These are phyloP conservation scores for Chascanopsetta lugubris DNA, from an alignment of 2,113 vertebrate genomes.

Conservation along the genomic window DNA sequence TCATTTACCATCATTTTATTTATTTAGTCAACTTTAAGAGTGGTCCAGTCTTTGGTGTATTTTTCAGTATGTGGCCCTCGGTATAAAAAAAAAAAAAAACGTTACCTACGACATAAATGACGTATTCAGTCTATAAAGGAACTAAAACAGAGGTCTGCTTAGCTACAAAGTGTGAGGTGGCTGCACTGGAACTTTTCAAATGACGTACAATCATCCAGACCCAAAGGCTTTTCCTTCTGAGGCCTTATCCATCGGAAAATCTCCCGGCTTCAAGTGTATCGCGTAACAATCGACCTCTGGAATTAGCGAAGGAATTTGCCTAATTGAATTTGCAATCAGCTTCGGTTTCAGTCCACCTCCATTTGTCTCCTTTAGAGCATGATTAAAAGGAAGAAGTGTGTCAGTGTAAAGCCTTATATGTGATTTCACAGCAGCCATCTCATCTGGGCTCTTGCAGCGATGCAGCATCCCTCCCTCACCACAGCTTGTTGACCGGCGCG, in stretches of 20 bases:
- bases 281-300: constrained; percentile 61
- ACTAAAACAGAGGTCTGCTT: background rate
- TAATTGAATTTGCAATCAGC: constrained; percentile 80
- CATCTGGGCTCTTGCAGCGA: constrained; percentile 9
- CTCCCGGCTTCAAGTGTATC: constrained; percentile 65
- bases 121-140: no score
- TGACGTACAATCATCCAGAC: constrained; percentile 20
- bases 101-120: no score
- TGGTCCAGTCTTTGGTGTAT: no score
- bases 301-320: constrained; percentile 57
- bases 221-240: constrained; percentile 49
- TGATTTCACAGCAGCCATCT: constrained; percentile 7
- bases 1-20: no score
- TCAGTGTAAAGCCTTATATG: no score
- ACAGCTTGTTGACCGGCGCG: constrained; percentile 37
- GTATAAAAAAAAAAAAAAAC: no score
- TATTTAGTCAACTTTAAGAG: no score
- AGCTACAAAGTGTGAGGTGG: background rate
- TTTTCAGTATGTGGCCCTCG: no score
- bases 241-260: constrained; percentile 64
- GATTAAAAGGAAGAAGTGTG: constrained; percentile 18
- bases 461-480: constrained; percentile 33
- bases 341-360: constrained; percentile 62
- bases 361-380: constrained; percentile 45
- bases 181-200: constrained; percentile 27